Percentiles rank a stretch among this genome's conserved stretches.
Evolutionary conservation across 2,113 vertebrate genomes (phyloP).

Genomic region (Fulmarus glacialis): DNA sequence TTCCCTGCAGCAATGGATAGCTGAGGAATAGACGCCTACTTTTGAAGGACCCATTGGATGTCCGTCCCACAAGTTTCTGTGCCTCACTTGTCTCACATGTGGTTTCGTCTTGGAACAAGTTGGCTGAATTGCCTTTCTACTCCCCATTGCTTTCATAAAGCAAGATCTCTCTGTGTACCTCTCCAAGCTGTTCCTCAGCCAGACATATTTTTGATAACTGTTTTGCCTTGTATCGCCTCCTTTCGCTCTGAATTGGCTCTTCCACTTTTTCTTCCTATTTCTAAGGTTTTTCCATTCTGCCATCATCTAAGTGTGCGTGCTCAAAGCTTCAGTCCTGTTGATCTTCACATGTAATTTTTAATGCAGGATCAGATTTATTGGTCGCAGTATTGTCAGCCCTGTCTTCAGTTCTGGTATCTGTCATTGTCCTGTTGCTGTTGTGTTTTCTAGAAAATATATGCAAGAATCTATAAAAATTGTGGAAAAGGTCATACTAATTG

Average conservation of each 20-base stretch:
- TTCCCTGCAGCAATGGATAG: not conserved
- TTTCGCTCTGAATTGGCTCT: not conserved
- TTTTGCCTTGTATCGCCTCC: not conserved
- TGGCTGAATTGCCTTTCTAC: not conserved
- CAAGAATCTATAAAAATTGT: not conserved
- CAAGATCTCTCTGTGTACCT: not conserved
- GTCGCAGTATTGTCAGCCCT: not conserved
- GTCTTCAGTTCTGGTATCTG: not conserved
- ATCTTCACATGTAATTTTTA: not conserved
- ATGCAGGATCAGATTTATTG: not conserved
- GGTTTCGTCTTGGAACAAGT: not conserved
- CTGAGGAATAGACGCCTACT: not conserved
- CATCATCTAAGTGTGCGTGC: not conserved
- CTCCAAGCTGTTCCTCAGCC: not conserved
- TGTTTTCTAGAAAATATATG: not conserved
- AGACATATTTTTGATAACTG: not conserved
- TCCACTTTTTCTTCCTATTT: not conserved
- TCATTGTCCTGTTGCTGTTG: not conserved
- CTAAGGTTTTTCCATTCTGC: not conserved
- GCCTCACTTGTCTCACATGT: not conserved
- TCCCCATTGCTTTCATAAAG: not conserved
- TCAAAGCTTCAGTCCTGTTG: not conserved
- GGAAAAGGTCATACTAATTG: conserved; percentile 3
- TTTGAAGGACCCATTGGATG: not conserved
- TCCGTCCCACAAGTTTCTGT: not conserved